Evolutionary conservation across 64 coral and sea anemone genomes (phyloP), one percentile per base, ranked within the genome.

Genomic region (Cladopsammia gracilis): DNA sequence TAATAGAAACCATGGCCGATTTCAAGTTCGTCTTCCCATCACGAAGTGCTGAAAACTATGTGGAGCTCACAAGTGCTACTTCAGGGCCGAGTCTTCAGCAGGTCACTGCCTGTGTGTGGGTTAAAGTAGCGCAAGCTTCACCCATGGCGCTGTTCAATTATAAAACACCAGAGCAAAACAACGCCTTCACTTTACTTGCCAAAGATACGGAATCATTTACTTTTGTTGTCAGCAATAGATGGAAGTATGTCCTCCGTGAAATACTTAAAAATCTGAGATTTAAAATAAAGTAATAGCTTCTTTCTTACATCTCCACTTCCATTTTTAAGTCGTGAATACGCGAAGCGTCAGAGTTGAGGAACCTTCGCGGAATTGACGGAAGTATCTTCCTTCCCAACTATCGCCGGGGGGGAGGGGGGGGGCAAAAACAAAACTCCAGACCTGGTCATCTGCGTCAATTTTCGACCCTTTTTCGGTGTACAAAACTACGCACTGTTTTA

Each of bases 21-120:
- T 77, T 77, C 75, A 77, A 54, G 50, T 77, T 54, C 22, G 75
- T 77, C 50, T 77, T 77, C 20, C 48, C 75, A 54, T 20, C 75
- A 2, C 75, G 50, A 57, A 57, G 20, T 19, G 22, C 4, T 12
- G 10, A 24, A 9, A 54, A 52, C 48, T 77, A 51, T 77, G 75
- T 77, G 0, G 48, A 77, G 22, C 75, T 57, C 20, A 22, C 49
- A 10, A 54, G 19, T 18, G 75, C 75, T 1, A 54, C 75, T 0
- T 24, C 48, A 24, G 75, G 50, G 10, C 20, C 9, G n/a, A 48
- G 20, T 11, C 53, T 77, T 5, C 10, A 3, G 18, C 1, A 24
- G 48, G 9, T 77, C 18, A 77, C 75, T 1, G 49, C n/a, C 0
- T 77, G 48, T 19, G 49, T 57, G 50, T 77, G 75, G 75, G 75